These are phyloP conservation scores for Lottia gigantea DNA, from an alignment of 2,888 invertebrate genomes.

Conservation along the genomic window DNA sequence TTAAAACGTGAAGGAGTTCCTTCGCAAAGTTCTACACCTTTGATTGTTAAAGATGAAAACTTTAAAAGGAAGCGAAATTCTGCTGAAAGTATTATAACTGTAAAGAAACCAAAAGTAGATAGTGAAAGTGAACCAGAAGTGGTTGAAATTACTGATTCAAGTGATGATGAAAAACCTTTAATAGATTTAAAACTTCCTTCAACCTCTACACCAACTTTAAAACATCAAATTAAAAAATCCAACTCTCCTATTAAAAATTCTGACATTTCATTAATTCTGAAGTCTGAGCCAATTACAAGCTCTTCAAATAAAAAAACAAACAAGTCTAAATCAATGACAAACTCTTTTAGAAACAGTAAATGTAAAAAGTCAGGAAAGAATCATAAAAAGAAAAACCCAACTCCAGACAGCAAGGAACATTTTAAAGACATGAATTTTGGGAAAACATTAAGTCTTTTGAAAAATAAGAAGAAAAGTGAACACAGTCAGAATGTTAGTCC, in stretches of 20 bases:
- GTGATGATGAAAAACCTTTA: slow-evolving; percentile 6
- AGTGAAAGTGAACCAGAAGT: neutral
- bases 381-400: neutral
- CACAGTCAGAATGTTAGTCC: slow-evolving; percentile 42
- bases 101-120: slow-evolving; percentile 1
- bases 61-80: neutral
- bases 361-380: neutral
- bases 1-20: slow-evolving; percentile 3
- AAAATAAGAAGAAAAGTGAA: slow-evolving; percentile 41
- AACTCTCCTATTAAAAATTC: neutral
- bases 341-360: too few species aligned
- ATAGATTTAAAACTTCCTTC: slow-evolving; percentile 3
- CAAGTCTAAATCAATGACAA: neutral
- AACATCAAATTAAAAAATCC: neutral
- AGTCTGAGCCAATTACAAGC: neutral
- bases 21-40: too few species aligned
- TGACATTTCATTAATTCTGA: neutral
- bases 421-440: slow-evolving; percentile 50
- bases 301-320: too few species aligned
- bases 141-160: neutral
- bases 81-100: neutral
- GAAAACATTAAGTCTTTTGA: slow-evolving; percentile 44
- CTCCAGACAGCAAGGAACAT: slow-evolving; percentile 29
- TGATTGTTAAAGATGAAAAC: neutral
- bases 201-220: slow-evolving; percentile 3